Evolutionary conservation across 2,113 vertebrate species (phyloP).

Genomic region (Ophthalmolycus amberensis): DNA sequence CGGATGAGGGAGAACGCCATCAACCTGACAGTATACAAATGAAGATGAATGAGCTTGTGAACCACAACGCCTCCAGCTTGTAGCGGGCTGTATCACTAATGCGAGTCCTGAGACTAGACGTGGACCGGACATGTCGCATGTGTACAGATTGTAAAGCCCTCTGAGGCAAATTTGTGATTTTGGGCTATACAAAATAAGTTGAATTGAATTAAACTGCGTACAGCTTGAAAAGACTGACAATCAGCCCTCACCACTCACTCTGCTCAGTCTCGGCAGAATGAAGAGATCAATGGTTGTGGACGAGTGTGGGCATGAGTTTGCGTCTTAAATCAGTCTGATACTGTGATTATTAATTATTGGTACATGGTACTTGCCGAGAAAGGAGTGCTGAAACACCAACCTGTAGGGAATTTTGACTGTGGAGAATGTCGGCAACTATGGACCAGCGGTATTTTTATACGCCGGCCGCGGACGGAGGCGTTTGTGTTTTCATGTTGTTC

Average conservation of each 20-base stretch:
- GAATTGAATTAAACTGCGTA: background rate
- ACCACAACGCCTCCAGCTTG: background rate
- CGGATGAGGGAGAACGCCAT: background rate
- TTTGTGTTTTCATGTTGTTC: too few relatives aligned
- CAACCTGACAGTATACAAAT: background rate
- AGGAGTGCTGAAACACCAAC: background rate
- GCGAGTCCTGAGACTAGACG: background rate
- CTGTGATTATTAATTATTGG: too few relatives aligned
- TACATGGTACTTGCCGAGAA: background rate
- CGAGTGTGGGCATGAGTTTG: too few relatives aligned
- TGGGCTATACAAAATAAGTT: too few relatives aligned
- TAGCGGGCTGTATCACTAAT: background rate
- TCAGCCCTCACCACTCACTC: slow-evolving; percentile 12
- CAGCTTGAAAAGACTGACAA: slow-evolving; percentile 12
- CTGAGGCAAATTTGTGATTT: too few relatives aligned
- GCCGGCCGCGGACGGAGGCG: too few relatives aligned
- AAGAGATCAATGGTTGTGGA: too few relatives aligned
- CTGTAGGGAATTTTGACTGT: background rate
- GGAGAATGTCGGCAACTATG: background rate
- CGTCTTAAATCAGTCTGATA: too few relatives aligned
- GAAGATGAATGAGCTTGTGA: background rate
- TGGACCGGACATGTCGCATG: too few relatives aligned
- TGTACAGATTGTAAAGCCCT: too few relatives aligned
- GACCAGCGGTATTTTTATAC: background rate
- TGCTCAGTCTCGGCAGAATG: background rate